Evolutionary conservation across 2,888 invertebrate species (phyloP), one percentile per base, ranked within the genome.

Genomic region (Timandra comae): DNA sequence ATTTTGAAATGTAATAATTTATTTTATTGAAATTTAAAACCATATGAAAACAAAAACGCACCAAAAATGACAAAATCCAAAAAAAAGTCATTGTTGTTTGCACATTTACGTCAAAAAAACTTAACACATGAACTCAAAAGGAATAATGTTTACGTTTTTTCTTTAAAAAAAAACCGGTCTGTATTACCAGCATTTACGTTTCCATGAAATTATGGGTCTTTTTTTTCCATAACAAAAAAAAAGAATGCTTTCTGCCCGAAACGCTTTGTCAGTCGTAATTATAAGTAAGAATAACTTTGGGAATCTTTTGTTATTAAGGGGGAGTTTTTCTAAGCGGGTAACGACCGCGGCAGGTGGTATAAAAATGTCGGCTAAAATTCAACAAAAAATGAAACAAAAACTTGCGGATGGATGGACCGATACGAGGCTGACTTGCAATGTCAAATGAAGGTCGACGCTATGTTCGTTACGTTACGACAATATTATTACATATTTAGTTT

Each of bases 271-370:
- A 63, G 53, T 56, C 64, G 65, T 78, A 80, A 80, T 81, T 79
- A 79, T 79, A 77, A 80, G 72, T 72, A 75, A 76, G 74, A 82
- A 82, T 82, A 78, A 77, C 70, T 78, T 79, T 69, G 74, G 75
- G 78, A 75, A 75, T 75, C 67, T 77, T 75, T 82, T 80, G 78
- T 78, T 70, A 52, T 25, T 36, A 50, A 55, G 71, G 79, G 78
- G 82, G 76, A 74, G 75, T 76, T 82, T 82, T 82, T 79, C 63
- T 74, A 63, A 63, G 57, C 67, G 77, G 77, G 76, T 73, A 80
- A 80, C 80, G 79, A 82, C 77, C 81, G 73, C 66, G 74, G 82
- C 84, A 85, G 84, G 84, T 84, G 84, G 78, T 72, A 72, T 56
- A 71, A 67, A 76, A 72, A 66, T 71, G 67, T 67, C 70, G 68